Evolutionary conservation across 2,113 vertebrate genomes (phyloP), one percentile per base, ranked within the genome.

Genomic region (Polyodon spathula): DNA sequence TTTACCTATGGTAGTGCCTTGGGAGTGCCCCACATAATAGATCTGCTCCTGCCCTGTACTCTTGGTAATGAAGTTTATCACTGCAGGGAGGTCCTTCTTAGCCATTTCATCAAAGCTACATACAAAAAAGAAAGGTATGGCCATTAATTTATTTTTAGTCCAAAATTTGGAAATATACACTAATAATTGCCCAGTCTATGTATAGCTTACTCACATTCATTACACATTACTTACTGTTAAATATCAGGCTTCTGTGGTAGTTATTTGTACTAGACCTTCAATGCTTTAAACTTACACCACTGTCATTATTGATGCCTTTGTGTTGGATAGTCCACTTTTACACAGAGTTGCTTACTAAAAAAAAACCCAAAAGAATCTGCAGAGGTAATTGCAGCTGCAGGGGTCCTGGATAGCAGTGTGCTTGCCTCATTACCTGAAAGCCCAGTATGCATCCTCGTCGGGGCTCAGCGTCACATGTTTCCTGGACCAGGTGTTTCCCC

Each of bases 41-140:
- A 97, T 83, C 76, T 93, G 84, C 66, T 90, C 73, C 79, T 94
- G 89, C 27, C 78, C 74, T 0, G 89, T 91, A 75, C 75, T 85
- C 79, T 90, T 87, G 68, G 93, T 84, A 74, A 96, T 82, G 68
- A 92, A 84, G 78, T 91, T 62, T 5, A 95, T 76, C 44, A 86
- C 76, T 4, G 93, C 93, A 2, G 92, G 93, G 39, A 97, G 90
- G 69, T 98, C 93, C 50, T 90, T 88, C 70, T 86, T 85, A 12
- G 92, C 93, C 91, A 97, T 86, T 70, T 97, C 93, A 59, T 97
- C 93, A 65, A 90, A 84, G 71, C 93, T 97, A 74, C 39, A 63
- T 43, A 39, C 75, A 69, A 60, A 60, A 71, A 73, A 79, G 73
- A 76, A 56, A 74, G 61, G 48, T 7, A 12, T 5, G 15, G 5